phyloP scores from a whole-genome alignment of 1,140 invertebrate species.

The Drosophila rufa region DNA sequence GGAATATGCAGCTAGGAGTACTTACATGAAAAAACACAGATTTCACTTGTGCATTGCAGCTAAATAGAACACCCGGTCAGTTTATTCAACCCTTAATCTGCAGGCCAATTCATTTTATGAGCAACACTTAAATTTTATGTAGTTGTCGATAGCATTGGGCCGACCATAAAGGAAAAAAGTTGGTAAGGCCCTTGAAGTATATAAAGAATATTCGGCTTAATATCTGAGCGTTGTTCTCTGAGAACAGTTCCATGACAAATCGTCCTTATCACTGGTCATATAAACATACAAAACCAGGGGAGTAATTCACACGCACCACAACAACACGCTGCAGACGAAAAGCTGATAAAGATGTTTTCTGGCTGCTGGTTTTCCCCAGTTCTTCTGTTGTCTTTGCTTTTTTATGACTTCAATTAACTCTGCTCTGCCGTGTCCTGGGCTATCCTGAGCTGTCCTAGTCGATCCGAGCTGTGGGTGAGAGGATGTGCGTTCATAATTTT shows the following conservation, averaged over 20 bases:
- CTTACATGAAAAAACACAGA: neutral
- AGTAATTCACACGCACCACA: conserved; percentile 74
- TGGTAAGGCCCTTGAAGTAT: conserved; percentile 35
- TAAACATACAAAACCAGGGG: conserved; percentile 63
- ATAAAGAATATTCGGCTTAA: conserved; percentile 66
- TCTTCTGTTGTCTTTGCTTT: conserved; percentile 64
- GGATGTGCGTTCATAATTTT: conserved; percentile 82
- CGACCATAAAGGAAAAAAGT: conserved; percentile 19
- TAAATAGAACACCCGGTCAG: conserved; percentile 19
- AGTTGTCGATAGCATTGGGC: conserved; percentile 58
- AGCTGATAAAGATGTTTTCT: conserved; percentile 73
- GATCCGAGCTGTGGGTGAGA: conserved; percentile 40
- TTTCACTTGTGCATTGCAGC: neutral
- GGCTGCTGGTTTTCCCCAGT: conserved; percentile 16
- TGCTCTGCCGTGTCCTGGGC: conserved; percentile 64
- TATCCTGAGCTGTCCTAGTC: conserved; percentile 21
- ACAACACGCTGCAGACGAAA: conserved; percentile 26
- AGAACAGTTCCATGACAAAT: conserved; percentile 66
- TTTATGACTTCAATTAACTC: conserved; percentile 81
- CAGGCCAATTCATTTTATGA: conserved; percentile 41
- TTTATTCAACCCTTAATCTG: conserved; percentile 14
- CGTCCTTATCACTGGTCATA: conserved; percentile 67
- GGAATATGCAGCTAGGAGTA: neutral
- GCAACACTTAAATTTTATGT: conserved; percentile 73
- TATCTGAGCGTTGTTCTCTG: conserved; percentile 53